Percentiles rank a stretch among this genome's conserved stretches.
phyloP scores from a whole-genome alignment of 2,113 vertebrate species.

The Anoplopoma fimbria region DNA sequence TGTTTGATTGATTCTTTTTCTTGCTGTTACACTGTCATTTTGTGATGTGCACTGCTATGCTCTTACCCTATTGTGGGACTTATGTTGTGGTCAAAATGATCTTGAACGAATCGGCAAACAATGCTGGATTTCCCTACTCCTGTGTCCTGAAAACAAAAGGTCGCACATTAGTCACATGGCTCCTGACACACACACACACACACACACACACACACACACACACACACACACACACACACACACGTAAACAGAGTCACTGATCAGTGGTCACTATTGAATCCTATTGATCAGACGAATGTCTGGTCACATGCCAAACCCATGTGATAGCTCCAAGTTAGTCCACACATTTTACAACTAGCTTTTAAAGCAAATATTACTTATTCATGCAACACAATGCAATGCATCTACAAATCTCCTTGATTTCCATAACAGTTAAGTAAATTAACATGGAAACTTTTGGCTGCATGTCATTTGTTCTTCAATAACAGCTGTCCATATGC shows the following conservation, averaged over 20 bases:
- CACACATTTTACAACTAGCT: neutral
- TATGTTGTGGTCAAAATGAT: slow-evolving; percentile 98
- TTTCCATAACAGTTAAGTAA: neutral
- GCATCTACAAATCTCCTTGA: neutral
- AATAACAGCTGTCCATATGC: no score
- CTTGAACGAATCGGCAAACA: slow-evolving; percentile 96
- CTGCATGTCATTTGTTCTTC: neutral
- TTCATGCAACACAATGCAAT: neutral
- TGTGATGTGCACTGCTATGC: neutral
- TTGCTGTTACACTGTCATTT: neutral
- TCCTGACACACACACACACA: neutral
- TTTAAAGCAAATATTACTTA: neutral
- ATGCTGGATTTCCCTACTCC: slow-evolving; percentile 99
- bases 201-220: no score
- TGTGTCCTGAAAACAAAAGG: slow-evolving; percentile 88
- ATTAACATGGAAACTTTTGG: neutral
- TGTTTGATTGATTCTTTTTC: neutral
- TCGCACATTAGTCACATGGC: slow-evolving; percentile 8
- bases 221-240: no score
- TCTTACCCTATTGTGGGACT: slow-evolving; percentile 98
- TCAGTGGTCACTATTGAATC: slow-evolving; percentile 8
- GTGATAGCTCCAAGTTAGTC: neutral
- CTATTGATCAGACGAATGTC: slow-evolving; percentile 9
- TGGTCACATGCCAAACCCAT: slow-evolving; percentile 19
- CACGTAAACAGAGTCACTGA: neutral